Conservation (phyloP, 2,888 invertebrate genomes). For the Laothoe populi region DNA sequence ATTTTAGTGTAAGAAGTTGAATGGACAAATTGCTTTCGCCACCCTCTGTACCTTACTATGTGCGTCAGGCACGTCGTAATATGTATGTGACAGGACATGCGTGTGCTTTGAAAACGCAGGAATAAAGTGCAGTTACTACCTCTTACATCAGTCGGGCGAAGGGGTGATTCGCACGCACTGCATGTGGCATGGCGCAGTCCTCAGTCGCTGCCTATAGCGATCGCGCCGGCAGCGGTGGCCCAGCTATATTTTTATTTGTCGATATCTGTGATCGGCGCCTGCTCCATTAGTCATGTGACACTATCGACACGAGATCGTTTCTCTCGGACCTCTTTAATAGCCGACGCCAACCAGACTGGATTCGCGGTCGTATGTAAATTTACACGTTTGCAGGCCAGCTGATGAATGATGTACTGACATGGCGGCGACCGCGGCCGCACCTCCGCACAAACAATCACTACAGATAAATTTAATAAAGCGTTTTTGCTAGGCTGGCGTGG, state of each 20-base stretch:
- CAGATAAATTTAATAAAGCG: conserved; percentile 41
- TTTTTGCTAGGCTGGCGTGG: conserved; percentile 33
- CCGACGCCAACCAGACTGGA: conserved; percentile 66
- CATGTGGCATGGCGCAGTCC: conserved; percentile 40
- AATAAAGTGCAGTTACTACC: background rate
- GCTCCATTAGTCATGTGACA: conserved; percentile 84
- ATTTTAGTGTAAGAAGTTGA: conserved; percentile 21
- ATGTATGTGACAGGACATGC: conserved; percentile 38
- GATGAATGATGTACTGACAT: conserved; percentile 77
- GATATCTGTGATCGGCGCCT: conserved; percentile 82
- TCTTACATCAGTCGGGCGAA: conserved; percentile 29
- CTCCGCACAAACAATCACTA: conserved; percentile 32
- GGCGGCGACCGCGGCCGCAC: conserved; percentile 44
- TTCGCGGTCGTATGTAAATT: conserved; percentile 71
- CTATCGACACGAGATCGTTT: conserved; percentile 80
- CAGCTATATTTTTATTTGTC: conserved; percentile 76
- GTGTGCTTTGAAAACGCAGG: conserved; percentile 15
- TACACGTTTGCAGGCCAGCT: conserved; percentile 64
- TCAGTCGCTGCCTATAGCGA: conserved; percentile 43
- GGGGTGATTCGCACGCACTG: conserved; percentile 35
- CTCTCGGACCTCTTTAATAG: conserved; percentile 72
- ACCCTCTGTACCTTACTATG: conserved; percentile 3
- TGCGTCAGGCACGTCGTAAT: conserved; percentile 30
- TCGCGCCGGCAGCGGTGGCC: conserved; percentile 56
- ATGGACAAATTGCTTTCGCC: conserved; percentile 23